Percentiles rank a stretch among this genome's conserved stretches.
Conservation (phyloP, 1,140 invertebrate species). For the Drosophila nigrodunni region DNA sequence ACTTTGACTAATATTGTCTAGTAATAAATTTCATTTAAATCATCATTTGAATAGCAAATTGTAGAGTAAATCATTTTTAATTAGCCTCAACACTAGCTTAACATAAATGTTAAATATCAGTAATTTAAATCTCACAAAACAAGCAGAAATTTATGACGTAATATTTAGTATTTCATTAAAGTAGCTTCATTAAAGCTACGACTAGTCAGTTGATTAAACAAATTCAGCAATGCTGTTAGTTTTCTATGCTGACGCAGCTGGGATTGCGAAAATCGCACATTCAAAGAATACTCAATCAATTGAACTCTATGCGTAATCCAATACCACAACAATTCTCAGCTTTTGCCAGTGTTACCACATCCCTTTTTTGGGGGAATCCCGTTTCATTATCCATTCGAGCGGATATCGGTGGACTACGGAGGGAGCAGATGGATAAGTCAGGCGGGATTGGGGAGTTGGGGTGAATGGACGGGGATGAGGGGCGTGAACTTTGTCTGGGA, state of each 20-base stretch:
- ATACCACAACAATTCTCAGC: constrained; percentile 28
- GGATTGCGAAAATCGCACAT: background rate
- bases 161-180: too few relatives aligned
- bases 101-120: too few relatives aligned
- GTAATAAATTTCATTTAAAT: too few relatives aligned
- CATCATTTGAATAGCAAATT: too few relatives aligned
- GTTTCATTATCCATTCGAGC: constrained; percentile 35
- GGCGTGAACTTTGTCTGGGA: constrained; percentile 5
- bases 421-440: background rate
- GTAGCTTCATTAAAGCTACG: too few relatives aligned
- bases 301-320: constrained; percentile 21
- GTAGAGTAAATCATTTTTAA: too few relatives aligned
- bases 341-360: background rate
- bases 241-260: background rate
- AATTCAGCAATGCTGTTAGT: background rate
- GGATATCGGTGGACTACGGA: background rate
- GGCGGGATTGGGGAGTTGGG: background rate
- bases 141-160: too few relatives aligned
- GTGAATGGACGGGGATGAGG: background rate
- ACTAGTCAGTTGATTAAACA: too few relatives aligned
- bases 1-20: too few relatives aligned
- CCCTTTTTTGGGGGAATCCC: background rate
- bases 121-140: too few relatives aligned
- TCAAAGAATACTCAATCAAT: constrained; percentile 29
- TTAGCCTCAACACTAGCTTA: too few relatives aligned